These are phyloP conservation scores for Brachionus calyciflorus DNA, from an alignment of 1,140 invertebrate species.

Conservation along the genomic window DNA sequence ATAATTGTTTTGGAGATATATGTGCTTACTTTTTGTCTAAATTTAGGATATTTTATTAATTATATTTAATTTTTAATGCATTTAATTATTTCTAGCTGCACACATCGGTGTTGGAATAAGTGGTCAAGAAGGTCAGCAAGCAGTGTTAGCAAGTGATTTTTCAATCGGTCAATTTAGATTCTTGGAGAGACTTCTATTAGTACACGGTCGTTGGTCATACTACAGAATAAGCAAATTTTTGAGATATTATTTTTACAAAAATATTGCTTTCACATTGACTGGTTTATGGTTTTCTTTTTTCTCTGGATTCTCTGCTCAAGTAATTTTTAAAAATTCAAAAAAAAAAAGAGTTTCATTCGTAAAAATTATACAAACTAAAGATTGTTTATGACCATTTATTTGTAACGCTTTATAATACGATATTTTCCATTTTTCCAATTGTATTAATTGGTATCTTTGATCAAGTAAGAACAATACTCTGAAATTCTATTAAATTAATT, in stretches of 20 bases:
- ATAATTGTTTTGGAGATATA: no score
- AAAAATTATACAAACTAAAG: constrained; percentile 65
- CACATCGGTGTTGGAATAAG: constrained; percentile 98
- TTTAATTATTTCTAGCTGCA: constrained; percentile 72
- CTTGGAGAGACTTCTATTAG: constrained; percentile 86
- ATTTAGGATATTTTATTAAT: no score
- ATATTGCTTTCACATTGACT: constrained; percentile 98
- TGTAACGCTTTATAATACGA: constrained; percentile 94
- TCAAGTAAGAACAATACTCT: constrained; percentile 64
- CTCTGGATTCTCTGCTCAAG: constrained; percentile 98
- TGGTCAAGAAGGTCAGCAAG: constrained; percentile 96
- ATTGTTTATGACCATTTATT: constrained; percentile 96
- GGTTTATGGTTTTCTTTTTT: constrained; percentile 99
- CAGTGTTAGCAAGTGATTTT: constrained; percentile 93
- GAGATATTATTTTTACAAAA: constrained; percentile 98
- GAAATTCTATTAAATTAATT: no score
- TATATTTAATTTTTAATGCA: no score
- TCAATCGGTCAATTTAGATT: constrained; percentile 95
- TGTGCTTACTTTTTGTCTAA: no score
- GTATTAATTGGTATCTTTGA: constrained; percentile 90
- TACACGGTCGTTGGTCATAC: constrained; percentile 95
- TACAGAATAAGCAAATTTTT: constrained; percentile 96
- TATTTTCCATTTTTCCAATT: constrained; percentile 93
- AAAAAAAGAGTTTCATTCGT: background rate
- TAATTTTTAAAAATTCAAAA: constrained; percentile 57